Conservation (phyloP, 2,888 invertebrate species). For the Sicus ferrugineus region DNA sequence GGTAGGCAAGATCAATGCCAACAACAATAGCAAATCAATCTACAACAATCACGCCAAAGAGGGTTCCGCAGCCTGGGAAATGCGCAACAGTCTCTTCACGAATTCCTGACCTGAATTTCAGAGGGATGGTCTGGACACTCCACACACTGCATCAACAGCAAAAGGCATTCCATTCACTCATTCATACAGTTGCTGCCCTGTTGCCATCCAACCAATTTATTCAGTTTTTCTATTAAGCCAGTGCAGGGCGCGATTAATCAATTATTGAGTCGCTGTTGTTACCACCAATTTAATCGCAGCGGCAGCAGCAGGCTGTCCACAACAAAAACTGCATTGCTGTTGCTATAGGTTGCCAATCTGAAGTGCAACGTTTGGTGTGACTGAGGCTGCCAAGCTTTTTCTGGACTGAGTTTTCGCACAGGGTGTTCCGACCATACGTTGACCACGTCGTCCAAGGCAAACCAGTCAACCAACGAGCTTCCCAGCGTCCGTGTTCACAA, state of each 20-base stretch:
- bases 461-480: not conserved
- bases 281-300: not conserved
- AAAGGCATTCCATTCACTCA: too few relatives aligned
- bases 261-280: not conserved
- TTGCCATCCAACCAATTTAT: not conserved
- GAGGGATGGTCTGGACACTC: too few relatives aligned
- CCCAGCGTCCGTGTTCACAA: not conserved
- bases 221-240: not conserved
- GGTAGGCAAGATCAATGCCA: slow-evolving; percentile 11
- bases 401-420: not conserved
- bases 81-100: too few relatives aligned
- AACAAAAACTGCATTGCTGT: not conserved
- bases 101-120: too few relatives aligned
- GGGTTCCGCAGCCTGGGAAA: too few relatives aligned
- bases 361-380: slow-evolving; percentile 5
- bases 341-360: not conserved
- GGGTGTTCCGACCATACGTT: not conserved
- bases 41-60: too few relatives aligned
- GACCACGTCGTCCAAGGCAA: slow-evolving; percentile 5
- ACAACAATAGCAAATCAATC: too few relatives aligned
- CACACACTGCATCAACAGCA: too few relatives aligned
- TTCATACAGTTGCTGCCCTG: not conserved
- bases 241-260: not conserved
- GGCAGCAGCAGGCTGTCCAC: not conserved
- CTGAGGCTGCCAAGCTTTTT: not conserved